phyloP scores from a whole-genome alignment of 2,888 invertebrate genomes.

The Campaea margaritaria region DNA sequence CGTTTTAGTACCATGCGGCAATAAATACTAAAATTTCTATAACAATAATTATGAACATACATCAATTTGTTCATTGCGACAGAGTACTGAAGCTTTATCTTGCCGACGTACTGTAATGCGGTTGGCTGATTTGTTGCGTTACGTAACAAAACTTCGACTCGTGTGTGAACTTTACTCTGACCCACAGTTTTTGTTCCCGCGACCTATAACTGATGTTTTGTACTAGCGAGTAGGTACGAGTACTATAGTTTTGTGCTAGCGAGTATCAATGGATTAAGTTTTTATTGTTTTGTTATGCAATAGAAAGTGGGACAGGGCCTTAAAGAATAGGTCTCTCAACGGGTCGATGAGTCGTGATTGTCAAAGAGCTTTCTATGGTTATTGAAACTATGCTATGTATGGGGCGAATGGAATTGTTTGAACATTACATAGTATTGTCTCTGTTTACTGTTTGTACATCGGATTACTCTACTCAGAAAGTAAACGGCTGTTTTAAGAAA shows the following conservation, averaged over 20 bases:
- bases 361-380: neutral
- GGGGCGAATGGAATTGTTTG: too few species aligned
- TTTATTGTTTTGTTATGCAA: constrained; percentile 25
- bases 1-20: neutral
- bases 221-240: neutral
- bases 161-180: constrained; percentile 52
- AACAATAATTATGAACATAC: neutral
- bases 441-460: too few species aligned
- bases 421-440: too few species aligned
- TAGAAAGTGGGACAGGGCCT: constrained; percentile 24
- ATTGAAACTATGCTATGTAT: too few species aligned
- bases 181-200: constrained; percentile 44
- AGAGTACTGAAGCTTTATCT: constrained; percentile 1
- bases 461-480: too few species aligned
- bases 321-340: constrained; percentile 5
- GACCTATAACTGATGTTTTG: constrained; percentile 31
- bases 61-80: constrained; percentile 3
- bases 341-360: neutral
- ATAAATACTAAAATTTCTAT: neutral
- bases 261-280: constrained; percentile 3
- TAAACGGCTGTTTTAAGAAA: too few species aligned
- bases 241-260: constrained; percentile 6
- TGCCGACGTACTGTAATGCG: neutral
- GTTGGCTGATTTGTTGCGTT: constrained; percentile 10
- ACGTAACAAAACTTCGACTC: constrained; percentile 20